Conservation (phyloP, 2,888 invertebrate species). For the Acleris literana region DNA sequence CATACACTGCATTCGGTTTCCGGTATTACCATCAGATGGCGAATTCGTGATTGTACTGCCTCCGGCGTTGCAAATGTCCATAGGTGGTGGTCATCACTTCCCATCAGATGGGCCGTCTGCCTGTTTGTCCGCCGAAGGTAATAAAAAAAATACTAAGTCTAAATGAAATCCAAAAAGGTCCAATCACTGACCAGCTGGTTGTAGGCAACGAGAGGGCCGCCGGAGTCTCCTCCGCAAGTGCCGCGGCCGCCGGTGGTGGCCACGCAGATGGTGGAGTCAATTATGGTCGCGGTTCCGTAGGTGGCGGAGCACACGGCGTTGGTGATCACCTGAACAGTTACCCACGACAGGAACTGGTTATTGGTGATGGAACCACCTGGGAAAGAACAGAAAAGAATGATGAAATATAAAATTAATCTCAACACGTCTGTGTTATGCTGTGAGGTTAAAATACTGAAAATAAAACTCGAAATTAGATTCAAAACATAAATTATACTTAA, state of each 20-base stretch:
- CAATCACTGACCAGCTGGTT: conserved; percentile 28
- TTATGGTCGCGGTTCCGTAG: conserved; percentile 14
- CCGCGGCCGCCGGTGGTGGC: conserved; percentile 35
- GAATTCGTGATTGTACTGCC: neutral
- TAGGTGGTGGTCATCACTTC: no score
- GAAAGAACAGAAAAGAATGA: neutral
- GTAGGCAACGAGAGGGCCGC: conserved; percentile 32
- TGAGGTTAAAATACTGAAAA: no score
- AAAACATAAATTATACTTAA: no score
- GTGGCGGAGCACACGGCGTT: conserved; percentile 41
- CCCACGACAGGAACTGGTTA: conserved; percentile 54
- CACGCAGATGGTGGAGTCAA: conserved; percentile 35
- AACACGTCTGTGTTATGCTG: no score
- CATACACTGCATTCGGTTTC: no score
- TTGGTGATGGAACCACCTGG: conserved; percentile 45
- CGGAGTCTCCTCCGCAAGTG: conserved; percentile 41
- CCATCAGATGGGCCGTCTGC: no score
- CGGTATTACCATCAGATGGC: neutral
- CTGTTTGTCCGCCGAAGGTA: no score
- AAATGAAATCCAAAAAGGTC: neutral
- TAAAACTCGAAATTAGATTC: no score
- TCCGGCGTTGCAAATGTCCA: no score
- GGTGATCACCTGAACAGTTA: conserved; percentile 53
- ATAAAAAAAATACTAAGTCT: no score
- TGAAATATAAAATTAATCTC: no score